These are phyloP conservation scores for Trematocara unimaculatum DNA, from an alignment of 2,113 vertebrate species.

Conservation along the genomic window DNA sequence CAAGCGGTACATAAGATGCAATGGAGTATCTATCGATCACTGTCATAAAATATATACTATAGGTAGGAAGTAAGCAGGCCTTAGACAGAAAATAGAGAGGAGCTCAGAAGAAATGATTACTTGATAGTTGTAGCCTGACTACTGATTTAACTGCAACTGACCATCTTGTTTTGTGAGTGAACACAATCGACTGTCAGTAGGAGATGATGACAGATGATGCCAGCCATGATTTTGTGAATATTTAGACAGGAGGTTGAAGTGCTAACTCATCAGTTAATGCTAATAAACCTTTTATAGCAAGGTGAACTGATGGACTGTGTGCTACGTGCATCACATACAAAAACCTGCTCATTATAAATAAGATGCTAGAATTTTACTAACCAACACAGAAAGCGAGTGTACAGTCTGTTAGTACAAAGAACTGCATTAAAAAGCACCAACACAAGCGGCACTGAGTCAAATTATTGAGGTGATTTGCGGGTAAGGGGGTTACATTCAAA, in stretches of 20 bases:
- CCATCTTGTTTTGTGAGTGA: neutral
- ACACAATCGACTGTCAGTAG: rapidly evolving
- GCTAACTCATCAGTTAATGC: neutral
- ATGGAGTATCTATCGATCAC: neutral
- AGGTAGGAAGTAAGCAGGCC: neutral
- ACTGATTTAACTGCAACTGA: neutral
- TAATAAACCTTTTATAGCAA: neutral
- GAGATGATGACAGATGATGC: neutral
- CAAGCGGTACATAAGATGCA: neutral
- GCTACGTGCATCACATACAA: neutral
- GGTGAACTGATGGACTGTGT: neutral
- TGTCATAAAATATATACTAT: neutral
- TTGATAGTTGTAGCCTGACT: neutral
- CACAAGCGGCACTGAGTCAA: neutral
- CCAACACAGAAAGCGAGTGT: neutral
- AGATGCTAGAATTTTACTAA: neutral
- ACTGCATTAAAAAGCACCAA: neutral
- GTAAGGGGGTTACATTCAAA: neutral
- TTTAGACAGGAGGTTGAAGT: neutral
- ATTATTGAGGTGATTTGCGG: rapidly evolving
- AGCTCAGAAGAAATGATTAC: neutral
- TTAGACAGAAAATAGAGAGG: neutral
- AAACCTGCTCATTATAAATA: neutral
- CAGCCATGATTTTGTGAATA: neutral
- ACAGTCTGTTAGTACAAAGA: neutral